A percentile compares a stretch with the other conserved stretches of the same genome.
Evolutionary conservation across 2,888 invertebrate genomes (phyloP).

Genomic region (Euplagia quadripunctaria): DNA sequence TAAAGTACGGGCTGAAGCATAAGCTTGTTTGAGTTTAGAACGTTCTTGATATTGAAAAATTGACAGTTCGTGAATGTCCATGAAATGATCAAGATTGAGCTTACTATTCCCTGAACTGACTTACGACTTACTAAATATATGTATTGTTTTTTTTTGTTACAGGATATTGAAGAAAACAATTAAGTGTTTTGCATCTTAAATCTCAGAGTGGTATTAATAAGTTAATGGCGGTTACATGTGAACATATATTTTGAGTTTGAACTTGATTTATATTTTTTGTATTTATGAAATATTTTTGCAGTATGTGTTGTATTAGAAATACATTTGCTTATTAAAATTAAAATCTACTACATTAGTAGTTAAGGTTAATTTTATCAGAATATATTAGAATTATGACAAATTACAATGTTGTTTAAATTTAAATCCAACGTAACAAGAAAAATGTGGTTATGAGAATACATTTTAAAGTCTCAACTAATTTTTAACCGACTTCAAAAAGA

Average conservation of each 20-base stretch:
- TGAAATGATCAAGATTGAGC: too few relatives aligned
- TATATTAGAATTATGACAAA: slow-evolving; percentile 35
- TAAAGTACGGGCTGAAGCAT: too few relatives aligned
- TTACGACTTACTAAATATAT: neutral
- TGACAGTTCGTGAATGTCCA: too few relatives aligned
- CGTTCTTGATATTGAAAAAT: too few relatives aligned
- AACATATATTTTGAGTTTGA: slow-evolving; percentile 37
- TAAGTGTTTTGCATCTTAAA: slow-evolving; percentile 44
- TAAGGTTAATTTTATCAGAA: slow-evolving; percentile 39
- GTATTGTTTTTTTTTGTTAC: slow-evolving; percentile 47
- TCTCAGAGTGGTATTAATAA: slow-evolving; percentile 38
- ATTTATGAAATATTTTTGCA: slow-evolving; percentile 42
- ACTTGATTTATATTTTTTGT: slow-evolving; percentile 43
- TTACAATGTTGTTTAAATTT: slow-evolving; percentile 23
- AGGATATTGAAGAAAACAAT: slow-evolving; percentile 75
- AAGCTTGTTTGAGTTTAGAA: too few relatives aligned
- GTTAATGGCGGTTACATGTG: slow-evolving; percentile 35
- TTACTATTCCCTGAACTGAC: too few relatives aligned
- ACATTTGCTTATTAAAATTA: slow-evolving; percentile 42
- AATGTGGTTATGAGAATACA: neutral
- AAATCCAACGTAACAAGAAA: neutral
- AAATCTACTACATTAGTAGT: slow-evolving; percentile 44
- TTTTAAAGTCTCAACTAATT: too few relatives aligned
- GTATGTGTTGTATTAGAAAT: slow-evolving; percentile 52
- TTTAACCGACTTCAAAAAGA: too few relatives aligned